Base-by-base conservation (phyloP, 1,140 invertebrate genomes). In the Penaeus japonicus region DNA sequence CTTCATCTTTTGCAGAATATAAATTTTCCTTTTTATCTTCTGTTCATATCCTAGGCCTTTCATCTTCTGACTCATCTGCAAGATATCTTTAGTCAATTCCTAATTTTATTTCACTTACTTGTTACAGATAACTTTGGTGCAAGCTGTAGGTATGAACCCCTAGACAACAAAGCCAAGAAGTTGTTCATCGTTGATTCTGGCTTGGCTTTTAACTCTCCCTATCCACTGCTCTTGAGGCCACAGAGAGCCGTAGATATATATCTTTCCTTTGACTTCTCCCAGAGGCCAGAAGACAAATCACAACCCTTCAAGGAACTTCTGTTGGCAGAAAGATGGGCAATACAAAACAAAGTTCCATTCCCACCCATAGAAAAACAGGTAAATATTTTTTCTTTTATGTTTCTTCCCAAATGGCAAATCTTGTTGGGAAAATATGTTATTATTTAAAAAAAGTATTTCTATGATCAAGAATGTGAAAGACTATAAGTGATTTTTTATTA, bases 121-220 rank as follows among this genome's bases (percentile, higher is more conserved):
- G 85, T 87, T 85, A 4, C 81, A 90, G 90, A 87, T 84, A 83
- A 65, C 55, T 57, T 90, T 24, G 90, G 90, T 4, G 78, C 79
- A 35, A 85, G 87, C 32, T 89, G 90, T 70, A 85, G 90, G 17
- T 90, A 90, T 32, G 81, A 89, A 75, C 70, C 88, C 0, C 57
- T 93, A 83, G 92, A 93, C 7, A 93, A 93, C 22, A 91, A 91
- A 55, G 91, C 92, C 10, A 93, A 94, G 90, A 92, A 93, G 55
- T 90, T 94, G 39, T 94, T 93, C 90, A 92, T 94, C 90, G 93
- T 94, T 0, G 93, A 94, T 90, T 92, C 93, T 32, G 93, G 93
- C 10, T 90, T 94, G 55, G 93, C 93, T 5, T 94, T 94, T 89
- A 94, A 94, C 91, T 92, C 93, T 10, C 93, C 93, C 1, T 94